Evolutionary conservation across 1,140 invertebrate species (phyloP), one percentile per base, ranked within the genome.

Genomic region (Conus ventricosus): DNA sequence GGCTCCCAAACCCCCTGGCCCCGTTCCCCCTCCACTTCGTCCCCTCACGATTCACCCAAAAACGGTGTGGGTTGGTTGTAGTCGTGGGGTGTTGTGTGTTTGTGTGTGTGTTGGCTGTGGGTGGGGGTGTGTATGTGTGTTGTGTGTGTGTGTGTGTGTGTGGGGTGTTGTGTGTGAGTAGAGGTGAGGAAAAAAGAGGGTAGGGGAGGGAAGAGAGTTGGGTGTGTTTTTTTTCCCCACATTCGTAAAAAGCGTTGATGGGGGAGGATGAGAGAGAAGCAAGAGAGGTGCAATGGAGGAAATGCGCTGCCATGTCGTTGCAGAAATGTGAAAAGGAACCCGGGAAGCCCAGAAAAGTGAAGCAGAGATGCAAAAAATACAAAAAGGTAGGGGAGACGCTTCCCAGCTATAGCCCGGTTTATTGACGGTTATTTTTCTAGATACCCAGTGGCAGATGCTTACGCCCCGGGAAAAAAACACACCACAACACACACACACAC

Each of bases 281-380:
- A 63, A 4, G 60, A 71, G 20, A 13, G 67, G 67, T 17, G 13
- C 23, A 60, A 60, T 60, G 57, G 0, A 2, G 15, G 0, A 15
- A 60, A 15, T 11, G 57, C 5, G 57, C 57, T 60, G 57, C 5
- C 17, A 5, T 83, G n/a, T 25, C 51, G 84, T 90, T 90, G 17
- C 89, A 93, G 95, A 93, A 51, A 89, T 57, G 88, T 95, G 88
- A 86, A 89, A 86, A 89, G 88, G 92, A 93, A 86, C 94, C 25
- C 90, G 91, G 89, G 90, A 93, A 76, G 91, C 93, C 84, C 92
- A 92, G 76, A 93, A 92, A 86, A 93, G 92, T 27, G 93, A 94
- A 88, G 84, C 90, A 51, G 94, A 95, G 75, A 85, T 94, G 25
- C 91, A 86, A 27, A 27, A 93, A 93, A 84, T 92, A 90, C 76